Conservation (phyloP, 2,797 vertebrate genomes). For the Trichosurus vulpecula region DNA sequence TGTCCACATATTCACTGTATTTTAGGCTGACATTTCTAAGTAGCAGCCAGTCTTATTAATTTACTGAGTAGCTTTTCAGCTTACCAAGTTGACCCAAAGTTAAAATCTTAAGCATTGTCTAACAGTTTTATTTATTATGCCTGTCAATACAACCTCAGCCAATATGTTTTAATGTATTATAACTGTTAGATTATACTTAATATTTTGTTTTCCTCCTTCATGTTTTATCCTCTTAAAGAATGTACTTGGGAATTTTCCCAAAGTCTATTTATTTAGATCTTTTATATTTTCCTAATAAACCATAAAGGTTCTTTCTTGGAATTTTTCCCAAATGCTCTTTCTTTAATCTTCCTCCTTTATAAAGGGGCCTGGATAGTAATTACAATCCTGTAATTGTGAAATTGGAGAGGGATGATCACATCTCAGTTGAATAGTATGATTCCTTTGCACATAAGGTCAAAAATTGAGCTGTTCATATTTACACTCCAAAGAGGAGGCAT, state of each 20-base stretch:
- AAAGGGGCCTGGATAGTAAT: not conserved
- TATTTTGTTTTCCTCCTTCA: not conserved
- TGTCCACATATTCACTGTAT: not conserved
- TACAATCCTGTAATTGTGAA: not conserved
- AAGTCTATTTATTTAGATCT: conserved; percentile 3
- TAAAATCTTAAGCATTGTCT: not conserved
- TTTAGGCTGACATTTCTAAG: not conserved
- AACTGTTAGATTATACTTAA: conserved; percentile 21
- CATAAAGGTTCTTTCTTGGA: conserved; percentile 15
- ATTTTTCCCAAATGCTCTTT: conserved; percentile 13
- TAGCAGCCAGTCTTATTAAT: not conserved
- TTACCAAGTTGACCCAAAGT: not conserved
- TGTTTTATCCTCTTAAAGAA: conserved; percentile 11
- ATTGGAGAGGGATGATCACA: not conserved
- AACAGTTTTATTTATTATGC: not conserved
- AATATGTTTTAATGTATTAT: conserved; percentile 7
- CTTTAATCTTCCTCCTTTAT: conserved; percentile 3
- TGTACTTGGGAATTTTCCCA: not conserved
- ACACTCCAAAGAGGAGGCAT: not conserved
- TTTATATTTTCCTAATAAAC: not conserved
- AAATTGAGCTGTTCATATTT: not conserved
- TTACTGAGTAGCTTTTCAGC: not conserved
- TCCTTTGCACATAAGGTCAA: not conserved
- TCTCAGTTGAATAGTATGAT: not conserved
- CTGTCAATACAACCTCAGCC: conserved; percentile 1